phyloP scores from a whole-genome alignment of 2,113 vertebrate genomes.

The Fulmarus glacialis region DNA sequence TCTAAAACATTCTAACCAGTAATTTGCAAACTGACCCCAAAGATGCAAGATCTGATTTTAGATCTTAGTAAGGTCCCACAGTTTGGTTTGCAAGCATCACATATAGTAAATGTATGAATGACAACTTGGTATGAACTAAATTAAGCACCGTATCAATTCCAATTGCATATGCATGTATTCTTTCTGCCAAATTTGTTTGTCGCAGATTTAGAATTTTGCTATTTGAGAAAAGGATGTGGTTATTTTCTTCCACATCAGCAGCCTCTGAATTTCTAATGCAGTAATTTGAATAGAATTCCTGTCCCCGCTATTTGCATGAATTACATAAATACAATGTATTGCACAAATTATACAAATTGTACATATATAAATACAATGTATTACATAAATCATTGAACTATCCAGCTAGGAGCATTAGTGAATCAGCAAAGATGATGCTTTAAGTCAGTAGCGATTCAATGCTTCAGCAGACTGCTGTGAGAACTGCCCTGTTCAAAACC shows the following conservation, averaged over 20 bases:
- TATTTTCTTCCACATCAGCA: neutral
- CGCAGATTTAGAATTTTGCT: neutral
- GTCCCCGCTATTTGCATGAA: neutral
- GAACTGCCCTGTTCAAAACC: neutral
- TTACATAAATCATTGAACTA: neutral
- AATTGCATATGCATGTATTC: neutral
- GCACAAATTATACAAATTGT: neutral
- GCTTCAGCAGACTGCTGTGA: neutral
- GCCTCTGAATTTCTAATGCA: neutral
- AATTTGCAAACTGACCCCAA: neutral
- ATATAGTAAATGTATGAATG: neutral
- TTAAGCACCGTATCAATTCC: neutral
- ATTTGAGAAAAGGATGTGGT: neutral
- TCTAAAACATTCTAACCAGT: neutral
- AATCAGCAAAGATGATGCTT: neutral
- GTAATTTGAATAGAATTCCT: neutral
- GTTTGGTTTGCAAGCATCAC: neutral
- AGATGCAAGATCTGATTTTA: neutral
- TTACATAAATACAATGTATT: neutral
- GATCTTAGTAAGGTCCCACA: neutral
- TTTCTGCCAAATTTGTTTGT: neutral
- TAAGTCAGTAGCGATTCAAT: neutral
- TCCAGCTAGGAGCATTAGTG: neutral
- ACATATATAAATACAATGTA: neutral
- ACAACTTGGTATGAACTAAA: neutral